These are phyloP conservation scores for Neotragus moschatus DNA, from an alignment of 2,113 vertebrate genomes.

Conservation along the genomic window DNA sequence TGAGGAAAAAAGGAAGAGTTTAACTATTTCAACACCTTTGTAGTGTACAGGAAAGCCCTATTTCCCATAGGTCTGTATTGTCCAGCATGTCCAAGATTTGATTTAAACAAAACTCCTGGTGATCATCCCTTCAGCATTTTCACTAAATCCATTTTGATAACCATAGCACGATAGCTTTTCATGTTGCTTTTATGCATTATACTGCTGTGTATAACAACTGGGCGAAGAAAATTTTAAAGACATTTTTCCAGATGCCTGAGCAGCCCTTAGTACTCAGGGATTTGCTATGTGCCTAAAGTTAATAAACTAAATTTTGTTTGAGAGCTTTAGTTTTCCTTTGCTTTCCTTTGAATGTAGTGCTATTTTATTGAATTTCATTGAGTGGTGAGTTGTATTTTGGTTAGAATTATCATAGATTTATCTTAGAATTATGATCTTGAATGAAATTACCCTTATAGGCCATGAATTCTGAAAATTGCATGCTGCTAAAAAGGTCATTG, in stretches of 20 bases:
- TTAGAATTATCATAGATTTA: neutral
- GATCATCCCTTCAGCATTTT: neutral
- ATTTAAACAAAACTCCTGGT: neutral
- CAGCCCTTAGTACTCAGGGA: neutral
- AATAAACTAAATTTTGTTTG: neutral
- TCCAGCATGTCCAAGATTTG: neutral
- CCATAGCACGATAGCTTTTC: neutral
- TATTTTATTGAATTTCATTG: neutral
- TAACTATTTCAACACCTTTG: neutral
- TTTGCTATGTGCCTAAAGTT: neutral
- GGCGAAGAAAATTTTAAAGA: neutral
- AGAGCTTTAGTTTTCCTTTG: slow-evolving; percentile 11
- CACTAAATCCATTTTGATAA: neutral
- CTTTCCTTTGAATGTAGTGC: neutral
- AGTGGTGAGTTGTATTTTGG: slow-evolving; percentile 15
- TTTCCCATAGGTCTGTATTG: neutral
- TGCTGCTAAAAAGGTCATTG: neutral
- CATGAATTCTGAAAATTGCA: neutral
- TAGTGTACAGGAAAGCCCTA: neutral
- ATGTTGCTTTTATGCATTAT: neutral
- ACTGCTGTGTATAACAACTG: neutral
- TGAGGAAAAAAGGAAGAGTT: neutral
- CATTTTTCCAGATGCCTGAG: neutral
- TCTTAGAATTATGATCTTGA: slow-evolving; percentile 7
- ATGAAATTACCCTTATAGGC: neutral